Conservation (phyloP, 2,797 vertebrate species). For the Pterois miles region DNA sequence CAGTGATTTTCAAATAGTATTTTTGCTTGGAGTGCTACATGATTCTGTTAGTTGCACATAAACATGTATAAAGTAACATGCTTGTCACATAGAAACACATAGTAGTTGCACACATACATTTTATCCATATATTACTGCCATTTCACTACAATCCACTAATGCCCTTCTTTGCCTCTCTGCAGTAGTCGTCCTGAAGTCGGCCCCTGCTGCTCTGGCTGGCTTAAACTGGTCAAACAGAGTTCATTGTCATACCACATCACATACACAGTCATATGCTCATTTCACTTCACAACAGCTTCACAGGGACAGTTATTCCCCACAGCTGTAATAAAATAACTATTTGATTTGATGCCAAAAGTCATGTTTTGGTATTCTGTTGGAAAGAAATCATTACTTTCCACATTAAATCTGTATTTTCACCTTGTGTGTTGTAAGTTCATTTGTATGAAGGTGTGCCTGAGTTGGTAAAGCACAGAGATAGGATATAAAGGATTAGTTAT, state of each 20-base stretch:
- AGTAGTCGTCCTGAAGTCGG: slow-evolving; percentile 20
- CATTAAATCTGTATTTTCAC: neutral
- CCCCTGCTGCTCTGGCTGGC: slow-evolving; percentile 23
- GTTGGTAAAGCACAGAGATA: neutral
- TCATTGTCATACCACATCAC: slow-evolving; percentile 10
- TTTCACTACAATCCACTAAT: slow-evolving; percentile 56
- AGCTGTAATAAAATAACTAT: slow-evolving; percentile 4
- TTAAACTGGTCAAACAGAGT: slow-evolving; percentile 42
- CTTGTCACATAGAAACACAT: neutral
- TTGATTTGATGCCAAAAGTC: neutral
- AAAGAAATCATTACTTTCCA: neutral
- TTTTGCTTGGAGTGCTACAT: too few species aligned
- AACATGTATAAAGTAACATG: neutral
- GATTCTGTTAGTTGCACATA: neutral
- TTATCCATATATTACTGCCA: slow-evolving; percentile 42
- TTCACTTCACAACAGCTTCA: slow-evolving; percentile 13
- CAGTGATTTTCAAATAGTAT: too few species aligned
- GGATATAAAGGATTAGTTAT: slow-evolving; percentile 24
- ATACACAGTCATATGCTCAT: neutral
- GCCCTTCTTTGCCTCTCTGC: slow-evolving; percentile 48
- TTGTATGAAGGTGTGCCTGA: neutral
- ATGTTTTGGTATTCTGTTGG: neutral
- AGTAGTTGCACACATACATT: neutral
- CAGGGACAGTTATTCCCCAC: neutral
- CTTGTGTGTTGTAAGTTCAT: neutral